Evolutionary conservation across 2,113 vertebrate genomes (phyloP), one percentile per base, ranked within the genome.

Genomic region (Gadus macrocephalus): DNA sequence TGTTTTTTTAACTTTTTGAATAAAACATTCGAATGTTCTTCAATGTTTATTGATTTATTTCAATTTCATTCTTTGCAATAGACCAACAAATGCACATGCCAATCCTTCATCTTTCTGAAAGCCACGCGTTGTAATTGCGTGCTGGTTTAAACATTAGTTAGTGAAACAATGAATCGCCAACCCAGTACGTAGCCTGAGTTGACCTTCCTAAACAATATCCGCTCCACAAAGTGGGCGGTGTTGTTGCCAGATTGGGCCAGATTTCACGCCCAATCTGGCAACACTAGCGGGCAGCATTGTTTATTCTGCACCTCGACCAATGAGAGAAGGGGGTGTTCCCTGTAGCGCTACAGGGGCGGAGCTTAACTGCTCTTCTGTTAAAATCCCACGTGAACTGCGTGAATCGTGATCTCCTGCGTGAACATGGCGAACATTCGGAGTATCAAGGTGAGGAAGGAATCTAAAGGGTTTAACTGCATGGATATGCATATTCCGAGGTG

Each of bases 371-470:
- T 12, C 61, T 68, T 68, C 55, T 28, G 17, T n/a, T 28, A 15
- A 6, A 28, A 4, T 22, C 7, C 16, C 56, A 0, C 0, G 63
- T 58, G 76, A 81, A 84, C 79, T 75, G 72, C 61, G 71, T 20
- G 38, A 42, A 11, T 11, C 0, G 4, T 6, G 4, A 35, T 17
- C 7, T 15, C 9, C 53, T 0, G 17, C 58, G 6, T 73, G 17
- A 89, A 89, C 65, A 92, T 93, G 91, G 91, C 91, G 90, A 91
- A 92, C 66, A 91, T 93, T 80, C 87, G 91, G 22, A 87, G 86
- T 55, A 78, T 93, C 83, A 92, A 92, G 92, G 92, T 93, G 91
- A 91, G 90, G 1, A 68, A n/a, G 15, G 42, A 2, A 15, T 1
- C 66, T 0, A 6, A 1, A 16, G 60, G 16, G 11, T 25, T 62